Evolutionary conservation across 2,888 invertebrate genomes (phyloP).

Genomic region (Uropetala carovei): DNA sequence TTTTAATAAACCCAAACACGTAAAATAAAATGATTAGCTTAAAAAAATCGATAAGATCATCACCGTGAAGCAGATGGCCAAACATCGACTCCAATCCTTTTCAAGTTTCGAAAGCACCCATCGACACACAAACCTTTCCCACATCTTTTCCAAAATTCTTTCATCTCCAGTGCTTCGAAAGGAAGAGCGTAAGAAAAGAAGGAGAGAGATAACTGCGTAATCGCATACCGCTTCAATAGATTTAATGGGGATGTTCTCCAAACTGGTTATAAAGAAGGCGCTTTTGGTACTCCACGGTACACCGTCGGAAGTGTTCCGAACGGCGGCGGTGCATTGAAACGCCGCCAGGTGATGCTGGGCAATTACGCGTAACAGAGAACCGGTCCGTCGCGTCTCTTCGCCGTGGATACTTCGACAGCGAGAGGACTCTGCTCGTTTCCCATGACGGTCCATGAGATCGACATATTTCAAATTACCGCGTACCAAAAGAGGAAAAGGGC

Average conservation of each 20-base stretch:
- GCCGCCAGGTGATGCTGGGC: slow-evolving; percentile 44
- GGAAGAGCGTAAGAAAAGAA: neutral
- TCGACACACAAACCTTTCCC: too few species aligned
- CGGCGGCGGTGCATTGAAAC: slow-evolving; percentile 22
- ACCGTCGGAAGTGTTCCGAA: neutral
- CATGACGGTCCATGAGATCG: slow-evolving; percentile 37
- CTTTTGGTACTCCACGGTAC: slow-evolving; percentile 21
- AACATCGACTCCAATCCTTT: too few species aligned
- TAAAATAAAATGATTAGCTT: neutral
- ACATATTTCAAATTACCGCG: slow-evolving; percentile 40
- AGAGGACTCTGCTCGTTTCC: slow-evolving; percentile 42
- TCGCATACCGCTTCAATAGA: slow-evolving; percentile 34
- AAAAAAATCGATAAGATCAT: too few species aligned
- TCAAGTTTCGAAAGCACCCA: too few species aligned
- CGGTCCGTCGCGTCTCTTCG: slow-evolving; percentile 33
- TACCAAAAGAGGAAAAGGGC: neutral
- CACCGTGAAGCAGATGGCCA: too few species aligned
- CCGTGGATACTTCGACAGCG: neutral
- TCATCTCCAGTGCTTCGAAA: too few species aligned
- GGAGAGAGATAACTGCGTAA: neutral
- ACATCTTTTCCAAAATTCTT: too few species aligned
- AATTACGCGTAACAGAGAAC: slow-evolving; percentile 55
- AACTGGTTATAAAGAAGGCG: slow-evolving; percentile 50
- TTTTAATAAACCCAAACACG: neutral
- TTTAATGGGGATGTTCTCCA: slow-evolving; percentile 34